Conservation (phyloP, 2,113 vertebrate species). For the Addax nasomaculatus region DNA sequence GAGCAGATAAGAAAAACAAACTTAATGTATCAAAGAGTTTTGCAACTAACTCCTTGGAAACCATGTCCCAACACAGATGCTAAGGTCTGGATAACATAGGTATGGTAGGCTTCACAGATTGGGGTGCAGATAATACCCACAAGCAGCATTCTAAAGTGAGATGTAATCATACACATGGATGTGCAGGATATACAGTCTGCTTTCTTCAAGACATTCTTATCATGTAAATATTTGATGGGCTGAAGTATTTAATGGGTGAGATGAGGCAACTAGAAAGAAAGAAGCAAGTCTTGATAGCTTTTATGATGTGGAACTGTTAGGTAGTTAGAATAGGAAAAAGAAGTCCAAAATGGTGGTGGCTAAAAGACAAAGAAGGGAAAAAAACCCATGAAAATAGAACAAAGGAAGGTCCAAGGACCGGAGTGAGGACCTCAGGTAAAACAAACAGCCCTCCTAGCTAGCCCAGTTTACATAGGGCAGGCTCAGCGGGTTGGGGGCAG, state of each 20-base stretch:
- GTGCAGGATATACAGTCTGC: neutral
- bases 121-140: neutral
- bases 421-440: neutral
- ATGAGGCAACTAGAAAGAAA: neutral
- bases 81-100: neutral
- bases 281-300: neutral
- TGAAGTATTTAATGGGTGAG: neutral
- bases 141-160: neutral
- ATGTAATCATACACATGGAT: neutral
- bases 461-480: neutral
- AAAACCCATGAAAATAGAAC: neutral
- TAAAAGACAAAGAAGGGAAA: neutral
- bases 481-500: rapidly evolving
- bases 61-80: neutral
- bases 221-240: neutral
- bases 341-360: neutral
- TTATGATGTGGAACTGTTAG: neutral
- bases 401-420: neutral
- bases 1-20: neutral
- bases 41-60: neutral
- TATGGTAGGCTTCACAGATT: neutral
- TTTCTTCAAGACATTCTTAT: neutral
- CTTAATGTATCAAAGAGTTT: neutral
- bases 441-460: neutral
- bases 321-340: neutral